phyloP scores from a whole-genome alignment of 2,888 invertebrate species.

The Sphaerophoria taeniata region DNA sequence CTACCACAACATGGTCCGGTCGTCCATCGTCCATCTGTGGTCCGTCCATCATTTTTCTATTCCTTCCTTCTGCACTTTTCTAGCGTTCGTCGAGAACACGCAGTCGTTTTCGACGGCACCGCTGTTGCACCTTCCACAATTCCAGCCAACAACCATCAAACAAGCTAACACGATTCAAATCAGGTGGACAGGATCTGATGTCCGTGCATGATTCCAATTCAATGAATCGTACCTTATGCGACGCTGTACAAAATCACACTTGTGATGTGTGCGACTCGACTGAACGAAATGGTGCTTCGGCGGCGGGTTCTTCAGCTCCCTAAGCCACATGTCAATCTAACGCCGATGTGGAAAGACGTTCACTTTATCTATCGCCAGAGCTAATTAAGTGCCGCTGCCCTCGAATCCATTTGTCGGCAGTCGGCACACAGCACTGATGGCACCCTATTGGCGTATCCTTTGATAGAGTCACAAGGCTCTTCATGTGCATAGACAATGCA shows the following conservation, averaged over 20 bases:
- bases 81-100: constrained; percentile 47
- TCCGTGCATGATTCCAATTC: constrained; percentile 72
- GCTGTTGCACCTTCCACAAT: constrained; percentile 15
- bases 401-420: constrained; percentile 67
- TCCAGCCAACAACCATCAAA: constrained; percentile 11
- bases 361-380: constrained; percentile 66
- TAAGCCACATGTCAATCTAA: constrained; percentile 69
- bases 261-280: constrained; percentile 46
- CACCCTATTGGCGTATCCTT: constrained; percentile 69
- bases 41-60: not conserved
- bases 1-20: constrained; percentile 45
- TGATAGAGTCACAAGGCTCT: constrained; percentile 35
- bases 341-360: constrained; percentile 63
- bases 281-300: too few relatives aligned
- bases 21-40: not conserved
- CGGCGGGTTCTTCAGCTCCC: too few relatives aligned
- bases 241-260: constrained; percentile 60
- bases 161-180: constrained; percentile 63
- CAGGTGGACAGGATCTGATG: constrained; percentile 70
- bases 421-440: too few relatives aligned
- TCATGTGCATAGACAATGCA: not conserved
- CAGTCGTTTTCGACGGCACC: constrained; percentile 27
- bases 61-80: constrained; percentile 31
- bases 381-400: constrained; percentile 71
- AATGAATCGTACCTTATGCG: constrained; percentile 66